Percentiles rank a stretch among this genome's conserved stretches.
phyloP scores from a whole-genome alignment of 2,113 vertebrate genomes.

The Bufo gargarizans region DNA sequence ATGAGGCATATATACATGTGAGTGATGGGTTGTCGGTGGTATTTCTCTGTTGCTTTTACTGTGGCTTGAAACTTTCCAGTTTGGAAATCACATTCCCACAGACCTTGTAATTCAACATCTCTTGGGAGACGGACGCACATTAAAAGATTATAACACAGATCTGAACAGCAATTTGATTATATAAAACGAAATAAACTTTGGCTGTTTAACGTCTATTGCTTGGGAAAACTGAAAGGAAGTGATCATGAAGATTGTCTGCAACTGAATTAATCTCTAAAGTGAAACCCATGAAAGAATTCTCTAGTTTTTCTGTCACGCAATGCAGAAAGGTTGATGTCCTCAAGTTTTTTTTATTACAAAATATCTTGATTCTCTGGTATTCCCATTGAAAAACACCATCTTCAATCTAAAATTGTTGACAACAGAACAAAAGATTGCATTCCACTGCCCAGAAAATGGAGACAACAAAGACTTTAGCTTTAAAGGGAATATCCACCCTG shows the following conservation, averaged over 20 bases:
- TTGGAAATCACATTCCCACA: constrained; percentile 4
- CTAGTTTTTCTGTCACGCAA: constrained; percentile 1
- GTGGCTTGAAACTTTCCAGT: not conserved
- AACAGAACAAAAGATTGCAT: not conserved
- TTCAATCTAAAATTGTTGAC: not conserved
- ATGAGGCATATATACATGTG: not conserved
- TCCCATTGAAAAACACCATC: not conserved
- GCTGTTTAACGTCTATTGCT: not conserved
- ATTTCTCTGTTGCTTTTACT: not conserved
- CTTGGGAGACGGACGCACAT: not conserved
- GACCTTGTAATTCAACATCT: not conserved
- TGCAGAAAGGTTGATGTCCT: not conserved
- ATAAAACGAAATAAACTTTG: constrained; percentile 3
- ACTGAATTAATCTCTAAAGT: not conserved
- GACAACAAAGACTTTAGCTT: not conserved
- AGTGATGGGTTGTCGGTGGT: not conserved
- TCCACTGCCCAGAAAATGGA: not conserved
- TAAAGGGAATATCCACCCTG: no score
- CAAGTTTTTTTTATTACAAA: not conserved
- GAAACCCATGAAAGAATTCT: not conserved
- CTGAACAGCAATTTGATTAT: not conserved
- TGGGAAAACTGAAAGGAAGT: not conserved
- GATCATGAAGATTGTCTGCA: not conserved
- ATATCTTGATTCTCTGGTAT: not conserved
- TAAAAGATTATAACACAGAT: not conserved